A percentile compares a stretch with the other conserved stretches of the same genome.
These are phyloP conservation scores for Coptotermes formosanus DNA, from an alignment of 1,140 invertebrate species.

Conservation along the genomic window DNA sequence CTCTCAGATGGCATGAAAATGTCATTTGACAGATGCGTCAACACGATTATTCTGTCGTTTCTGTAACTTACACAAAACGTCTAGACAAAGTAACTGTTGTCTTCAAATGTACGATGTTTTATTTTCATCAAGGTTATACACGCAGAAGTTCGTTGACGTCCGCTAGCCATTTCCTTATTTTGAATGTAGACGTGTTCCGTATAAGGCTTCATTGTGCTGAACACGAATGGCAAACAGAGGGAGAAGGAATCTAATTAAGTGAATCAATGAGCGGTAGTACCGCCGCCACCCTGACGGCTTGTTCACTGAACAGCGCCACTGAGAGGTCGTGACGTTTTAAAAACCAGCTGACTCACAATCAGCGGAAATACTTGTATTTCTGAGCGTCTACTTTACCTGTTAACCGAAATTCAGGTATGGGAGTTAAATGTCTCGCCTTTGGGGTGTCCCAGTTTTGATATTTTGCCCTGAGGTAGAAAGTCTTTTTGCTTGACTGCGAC, in stretches of 20 bases:
- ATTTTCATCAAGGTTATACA: background rate
- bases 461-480: too few relatives aligned
- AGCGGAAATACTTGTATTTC: too few relatives aligned
- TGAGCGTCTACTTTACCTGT: too few relatives aligned
- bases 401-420: too few relatives aligned
- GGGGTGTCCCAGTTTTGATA: too few relatives aligned
- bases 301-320: background rate
- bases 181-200: background rate
- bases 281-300: background rate
- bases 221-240: background rate
- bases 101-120: background rate
- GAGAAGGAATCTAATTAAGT: constrained; percentile 4
- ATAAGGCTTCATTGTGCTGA: background rate
- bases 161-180: background rate
- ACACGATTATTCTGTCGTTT: background rate
- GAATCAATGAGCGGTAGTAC: background rate
- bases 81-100: background rate
- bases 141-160: background rate
- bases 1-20: too few relatives aligned
- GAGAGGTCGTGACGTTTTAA: background rate
- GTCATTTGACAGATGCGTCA: too few relatives aligned
- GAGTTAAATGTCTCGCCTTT: too few relatives aligned
- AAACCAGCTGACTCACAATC: too few relatives aligned
- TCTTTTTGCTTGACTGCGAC: too few relatives aligned
- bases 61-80: background rate